Base-by-base conservation (phyloP, 2,888 invertebrate species). In the Cephus sareptanus region DNA sequence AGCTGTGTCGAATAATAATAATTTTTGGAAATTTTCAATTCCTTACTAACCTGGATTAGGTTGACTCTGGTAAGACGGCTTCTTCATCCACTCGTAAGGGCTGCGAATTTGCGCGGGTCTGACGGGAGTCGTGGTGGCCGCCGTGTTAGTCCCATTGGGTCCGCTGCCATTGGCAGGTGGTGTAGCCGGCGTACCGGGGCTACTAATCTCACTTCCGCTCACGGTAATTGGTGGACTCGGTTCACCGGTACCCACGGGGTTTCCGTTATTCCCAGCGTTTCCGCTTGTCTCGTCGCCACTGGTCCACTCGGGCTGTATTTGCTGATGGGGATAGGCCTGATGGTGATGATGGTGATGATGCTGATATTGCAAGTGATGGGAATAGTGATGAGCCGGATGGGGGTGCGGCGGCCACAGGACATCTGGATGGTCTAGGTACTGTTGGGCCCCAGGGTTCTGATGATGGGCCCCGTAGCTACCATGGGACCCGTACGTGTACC, bases 1-100 rank as follows among this genome's bases (percentile, higher is more conserved):
- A 23, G 23, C 23, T 9, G 1, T 23, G 1, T 23, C 23, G 9
- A 23, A 23, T 9, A 15, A 40, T 40, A 6, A 56, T 56, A 9
- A 40, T 23, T 56, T 23, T 56, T 2, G 6, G 0, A 1, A 23
- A 23, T 23, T 56, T 9, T 75, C 3, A 12, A 34, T 23, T 71
- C 2, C 11, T 15, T 12, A 91, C 92, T 92, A 92, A 97, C 97
- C 97, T 92, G 97, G 96, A 92, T 96, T 96, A 3, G 96, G 96
- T 89, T 96, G 96, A 82, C 94, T 95, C 88, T 96, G 96, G 91
- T 97, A 97, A 76, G 96, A 95, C 0, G 96, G 95, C 91, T 97
- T 97, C 92, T 96, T 97, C 95, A 98, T 97, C 98, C 98, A 98
- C 87, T 97, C 97, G 91, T 95, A 98, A 0, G 97, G 97, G 83